Conservation (phyloP, 1,140 invertebrate species). For the Ceratina japonica region DNA sequence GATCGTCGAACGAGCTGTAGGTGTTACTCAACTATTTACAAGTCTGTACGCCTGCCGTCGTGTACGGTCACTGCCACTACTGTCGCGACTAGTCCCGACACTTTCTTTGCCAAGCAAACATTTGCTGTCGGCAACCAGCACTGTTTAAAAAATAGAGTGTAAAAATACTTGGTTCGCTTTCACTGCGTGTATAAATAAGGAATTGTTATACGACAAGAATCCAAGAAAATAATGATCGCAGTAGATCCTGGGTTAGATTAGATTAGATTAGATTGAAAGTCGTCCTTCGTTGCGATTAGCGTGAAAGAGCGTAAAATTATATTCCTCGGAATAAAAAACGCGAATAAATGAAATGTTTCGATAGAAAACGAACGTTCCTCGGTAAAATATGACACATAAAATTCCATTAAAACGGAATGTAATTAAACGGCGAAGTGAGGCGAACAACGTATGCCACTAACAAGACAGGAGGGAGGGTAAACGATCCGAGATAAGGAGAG, state of each 20-base stretch:
- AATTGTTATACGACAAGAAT: neutral
- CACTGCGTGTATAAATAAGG: neutral
- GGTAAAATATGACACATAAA: no score
- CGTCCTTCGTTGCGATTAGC: no score
- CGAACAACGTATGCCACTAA: slow-evolving; percentile 36
- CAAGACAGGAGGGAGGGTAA: neutral
- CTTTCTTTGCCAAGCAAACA: slow-evolving; percentile 44
- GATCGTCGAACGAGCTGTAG: neutral
- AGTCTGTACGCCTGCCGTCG: neutral
- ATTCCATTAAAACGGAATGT: neutral
- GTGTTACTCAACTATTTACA: neutral
- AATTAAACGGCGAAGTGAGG: slow-evolving; percentile 32
- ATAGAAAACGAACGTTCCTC: no score
- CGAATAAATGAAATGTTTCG: neutral
- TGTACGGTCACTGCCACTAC: no score
- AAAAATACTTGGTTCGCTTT: slow-evolving; percentile 46
- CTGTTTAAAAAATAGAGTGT: slow-evolving; percentile 44
- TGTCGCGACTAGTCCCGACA: neutral
- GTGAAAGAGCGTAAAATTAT: no score
- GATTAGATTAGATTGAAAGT: no score
- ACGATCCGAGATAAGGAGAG: slow-evolving; percentile 34
- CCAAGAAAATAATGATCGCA: no score
- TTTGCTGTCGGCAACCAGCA: slow-evolving; percentile 16
- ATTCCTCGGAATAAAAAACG: neutral
- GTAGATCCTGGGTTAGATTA: no score